phyloP scores from a whole-genome alignment of 2,888 invertebrate species.

The Drosophila lutescens region DNA sequence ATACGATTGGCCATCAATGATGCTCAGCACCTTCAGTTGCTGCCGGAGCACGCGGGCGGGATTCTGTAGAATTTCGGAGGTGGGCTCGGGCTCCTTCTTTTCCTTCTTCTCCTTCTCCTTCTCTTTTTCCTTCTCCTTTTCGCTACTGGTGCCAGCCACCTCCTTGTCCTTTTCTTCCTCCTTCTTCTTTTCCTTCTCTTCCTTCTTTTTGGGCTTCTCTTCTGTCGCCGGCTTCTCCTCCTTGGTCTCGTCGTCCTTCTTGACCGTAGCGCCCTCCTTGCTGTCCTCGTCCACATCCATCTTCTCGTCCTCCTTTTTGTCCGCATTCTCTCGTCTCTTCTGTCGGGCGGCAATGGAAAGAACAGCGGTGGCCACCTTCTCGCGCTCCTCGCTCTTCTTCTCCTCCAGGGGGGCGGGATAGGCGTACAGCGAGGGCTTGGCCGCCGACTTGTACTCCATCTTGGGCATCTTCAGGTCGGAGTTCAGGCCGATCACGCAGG shows the following conservation, averaged over 20 bases:
- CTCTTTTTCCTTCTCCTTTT: slow-evolving; percentile 82
- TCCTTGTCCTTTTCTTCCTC: slow-evolving; percentile 76
- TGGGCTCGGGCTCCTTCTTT: slow-evolving; percentile 95
- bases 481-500: slow-evolving; percentile 97
- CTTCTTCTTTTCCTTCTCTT: slow-evolving; percentile 67
- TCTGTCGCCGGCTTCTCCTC: slow-evolving; percentile 65
- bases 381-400: slow-evolving; percentile 98
- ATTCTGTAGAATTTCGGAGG: slow-evolving; percentile 95
- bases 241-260: slow-evolving; percentile 84
- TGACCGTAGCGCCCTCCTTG: slow-evolving; percentile 83
- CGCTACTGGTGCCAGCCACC: slow-evolving; percentile 55
- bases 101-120: slow-evolving; percentile 83
- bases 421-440: slow-evolving; percentile 97
- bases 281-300: slow-evolving; percentile 93
- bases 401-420: slow-evolving; percentile 99
- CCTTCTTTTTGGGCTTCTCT: slow-evolving; percentile 71
- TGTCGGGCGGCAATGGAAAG: slow-evolving; percentile 98
- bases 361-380: slow-evolving; percentile 98
- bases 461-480: slow-evolving; percentile 96
- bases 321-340: slow-evolving; percentile 91
- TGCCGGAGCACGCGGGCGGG: slow-evolving; percentile 97
- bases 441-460: slow-evolving; percentile 95
- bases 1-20: slow-evolving; percentile 93
- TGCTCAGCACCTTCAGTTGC: slow-evolving; percentile 91
- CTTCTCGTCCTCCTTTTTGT: slow-evolving; percentile 88